Conservation (phyloP, 2,888 invertebrate species). For the Craniophora ligustri region DNA sequence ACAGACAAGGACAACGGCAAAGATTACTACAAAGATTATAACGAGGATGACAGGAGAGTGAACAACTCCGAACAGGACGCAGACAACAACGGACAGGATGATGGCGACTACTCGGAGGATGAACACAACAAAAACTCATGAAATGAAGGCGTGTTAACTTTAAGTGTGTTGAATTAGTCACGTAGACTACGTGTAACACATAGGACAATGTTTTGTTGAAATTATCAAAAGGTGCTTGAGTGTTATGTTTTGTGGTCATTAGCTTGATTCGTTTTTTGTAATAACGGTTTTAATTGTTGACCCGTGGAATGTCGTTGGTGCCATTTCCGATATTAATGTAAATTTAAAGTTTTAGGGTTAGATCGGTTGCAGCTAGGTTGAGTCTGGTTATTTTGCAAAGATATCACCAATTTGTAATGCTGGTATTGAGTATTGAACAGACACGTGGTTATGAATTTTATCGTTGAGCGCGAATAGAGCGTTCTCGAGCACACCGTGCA, state of each 20-base stretch:
- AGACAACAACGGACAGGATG: slow-evolving; percentile 77
- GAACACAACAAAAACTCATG: slow-evolving; percentile 81
- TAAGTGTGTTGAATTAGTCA: slow-evolving; percentile 63
- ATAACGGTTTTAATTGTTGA: slow-evolving; percentile 83
- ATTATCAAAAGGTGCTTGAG: slow-evolving; percentile 85
- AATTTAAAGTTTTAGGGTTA: slow-evolving; percentile 73
- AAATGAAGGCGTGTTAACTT: slow-evolving; percentile 63
- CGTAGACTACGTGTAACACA: slow-evolving; percentile 60
- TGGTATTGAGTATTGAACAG: slow-evolving; percentile 30
- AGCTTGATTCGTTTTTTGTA: slow-evolving; percentile 75
- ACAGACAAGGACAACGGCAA: slow-evolving; percentile 82
- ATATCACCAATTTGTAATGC: slow-evolving; percentile 33
- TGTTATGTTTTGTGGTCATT: slow-evolving; percentile 85
- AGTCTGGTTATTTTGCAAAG: slow-evolving; percentile 58
- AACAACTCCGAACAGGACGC: slow-evolving; percentile 68
- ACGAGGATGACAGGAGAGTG: slow-evolving; percentile 72
- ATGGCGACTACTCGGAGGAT: slow-evolving; percentile 85
- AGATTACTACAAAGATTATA: slow-evolving; percentile 76
- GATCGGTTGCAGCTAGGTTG: slow-evolving; percentile 66
- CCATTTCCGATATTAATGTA: slow-evolving; percentile 84
- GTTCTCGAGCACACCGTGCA: slow-evolving; percentile 5
- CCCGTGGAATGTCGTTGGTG: slow-evolving; percentile 88
- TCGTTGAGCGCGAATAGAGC: slow-evolving; percentile 15
- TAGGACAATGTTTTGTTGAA: slow-evolving; percentile 80
- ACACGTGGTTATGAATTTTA: slow-evolving; percentile 35